A percentile compares a stretch with the other conserved stretches of the same genome.
These are phyloP conservation scores for Echeneis naucrates DNA, from an alignment of 2,797 vertebrate genomes.

Conservation along the genomic window DNA sequence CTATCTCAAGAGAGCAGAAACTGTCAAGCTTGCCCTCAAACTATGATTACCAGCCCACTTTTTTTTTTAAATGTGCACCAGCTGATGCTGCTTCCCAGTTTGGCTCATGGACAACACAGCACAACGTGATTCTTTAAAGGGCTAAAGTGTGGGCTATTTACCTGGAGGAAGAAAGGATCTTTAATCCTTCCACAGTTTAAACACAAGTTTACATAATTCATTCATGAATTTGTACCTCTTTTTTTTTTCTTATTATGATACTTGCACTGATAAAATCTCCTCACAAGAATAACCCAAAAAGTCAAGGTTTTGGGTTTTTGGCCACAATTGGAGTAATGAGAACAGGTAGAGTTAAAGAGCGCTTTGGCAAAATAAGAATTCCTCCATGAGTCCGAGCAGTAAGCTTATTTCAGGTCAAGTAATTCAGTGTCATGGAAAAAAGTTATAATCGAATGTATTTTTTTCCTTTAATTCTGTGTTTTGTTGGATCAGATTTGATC, in stretches of 20 bases:
- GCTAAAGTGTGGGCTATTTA: constrained; percentile 35
- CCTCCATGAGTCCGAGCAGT: not conserved
- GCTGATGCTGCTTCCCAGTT: constrained; percentile 50
- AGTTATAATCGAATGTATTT: too few species aligned
- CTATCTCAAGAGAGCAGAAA: constrained; percentile 51
- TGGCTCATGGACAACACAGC: constrained; percentile 47
- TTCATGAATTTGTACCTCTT: constrained; percentile 33
- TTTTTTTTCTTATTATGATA: constrained; percentile 1
- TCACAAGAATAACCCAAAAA: constrained; percentile 17
- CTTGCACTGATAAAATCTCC: constrained; percentile 40
- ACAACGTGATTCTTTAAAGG: constrained; percentile 41
- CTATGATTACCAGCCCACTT: constrained; percentile 58
- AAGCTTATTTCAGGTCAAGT: constrained; percentile 4
- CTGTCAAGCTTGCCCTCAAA: constrained; percentile 50
- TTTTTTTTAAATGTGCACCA: constrained; percentile 48
- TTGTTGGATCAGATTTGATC: constrained; percentile 4
- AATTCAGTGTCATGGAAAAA: too few species aligned
- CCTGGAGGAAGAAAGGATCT: constrained; percentile 31
- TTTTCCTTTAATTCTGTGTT: not conserved
- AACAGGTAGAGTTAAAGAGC: constrained; percentile 12
- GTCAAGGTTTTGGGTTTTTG: too few species aligned
- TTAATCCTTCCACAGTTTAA: constrained; percentile 34
- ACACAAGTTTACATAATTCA: constrained; percentile 36
- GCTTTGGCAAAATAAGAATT: constrained; percentile 8
- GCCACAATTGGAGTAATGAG: constrained; percentile 5